phyloP scores from a whole-genome alignment of 2,797 vertebrate genomes.

The Dicrostonyx torquatus region DNA sequence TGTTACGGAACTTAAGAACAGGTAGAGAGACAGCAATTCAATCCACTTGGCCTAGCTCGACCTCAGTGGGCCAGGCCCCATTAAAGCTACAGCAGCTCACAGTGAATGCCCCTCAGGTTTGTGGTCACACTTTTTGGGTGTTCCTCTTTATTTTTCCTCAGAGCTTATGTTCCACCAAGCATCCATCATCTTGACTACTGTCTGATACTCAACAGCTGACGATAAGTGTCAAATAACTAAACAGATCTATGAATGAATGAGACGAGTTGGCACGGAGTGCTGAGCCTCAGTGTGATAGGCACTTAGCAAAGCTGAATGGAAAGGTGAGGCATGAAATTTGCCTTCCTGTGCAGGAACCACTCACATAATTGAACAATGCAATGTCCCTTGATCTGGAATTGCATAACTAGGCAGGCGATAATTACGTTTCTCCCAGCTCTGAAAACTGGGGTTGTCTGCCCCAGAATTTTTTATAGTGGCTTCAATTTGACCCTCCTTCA shows the following conservation, averaged over 20 bases:
- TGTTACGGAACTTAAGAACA: not conserved
- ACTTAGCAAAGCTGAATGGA: not conserved
- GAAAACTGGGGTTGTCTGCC: constrained; percentile 38
- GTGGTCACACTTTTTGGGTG: not conserved
- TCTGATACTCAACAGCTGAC: not conserved
- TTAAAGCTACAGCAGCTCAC: not conserved
- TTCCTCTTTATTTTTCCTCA: not conserved
- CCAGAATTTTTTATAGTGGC: not conserved
- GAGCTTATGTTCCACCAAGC: not conserved
- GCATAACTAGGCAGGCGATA: constrained; percentile 35
- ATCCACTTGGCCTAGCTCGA: not conserved
- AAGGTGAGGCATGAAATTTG: not conserved
- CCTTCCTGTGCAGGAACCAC: not conserved
- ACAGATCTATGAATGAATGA: not conserved
- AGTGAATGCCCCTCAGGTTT: not conserved
- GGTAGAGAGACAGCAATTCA: not conserved
- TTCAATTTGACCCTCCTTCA: constrained; percentile 53
- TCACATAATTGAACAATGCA: constrained; percentile 40
- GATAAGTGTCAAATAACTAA: not conserved
- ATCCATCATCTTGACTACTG: not conserved
- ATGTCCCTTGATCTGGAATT: constrained; percentile 56
- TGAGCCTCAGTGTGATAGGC: not conserved
- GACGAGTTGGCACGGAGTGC: not conserved
- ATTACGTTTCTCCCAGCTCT: constrained; percentile 42
- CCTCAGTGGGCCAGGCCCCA: not conserved